Conservation (phyloP, 2,797 vertebrate species). For the Knipowitschia caucasica region DNA sequence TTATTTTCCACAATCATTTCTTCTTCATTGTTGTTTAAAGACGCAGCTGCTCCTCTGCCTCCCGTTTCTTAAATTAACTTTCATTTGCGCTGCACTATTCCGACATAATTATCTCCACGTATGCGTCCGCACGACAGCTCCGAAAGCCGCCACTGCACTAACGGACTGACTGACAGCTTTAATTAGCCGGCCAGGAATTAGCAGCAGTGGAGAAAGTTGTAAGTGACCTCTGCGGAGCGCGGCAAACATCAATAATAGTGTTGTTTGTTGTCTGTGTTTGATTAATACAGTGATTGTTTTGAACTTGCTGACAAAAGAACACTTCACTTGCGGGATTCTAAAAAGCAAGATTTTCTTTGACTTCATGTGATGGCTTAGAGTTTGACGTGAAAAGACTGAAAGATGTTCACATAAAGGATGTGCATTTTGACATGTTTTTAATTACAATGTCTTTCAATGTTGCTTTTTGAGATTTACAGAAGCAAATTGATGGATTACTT, state of each 20-base stretch:
- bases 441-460: no score
- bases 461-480: no score
- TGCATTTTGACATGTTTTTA: conserved; percentile 13
- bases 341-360: neutral
- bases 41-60: conserved; percentile 18
- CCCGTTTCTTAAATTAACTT: conserved; percentile 45
- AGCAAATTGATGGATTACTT: no score
- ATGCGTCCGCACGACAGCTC: conserved; percentile 31
- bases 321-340: neutral
- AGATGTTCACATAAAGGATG: conserved; percentile 7
- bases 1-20: neutral
- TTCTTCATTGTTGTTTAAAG: neutral
- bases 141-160: conserved; percentile 15
- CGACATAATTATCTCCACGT: conserved; percentile 50
- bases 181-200: conserved; percentile 47
- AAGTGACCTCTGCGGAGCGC: conserved; percentile 18
- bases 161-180: conserved; percentile 32
- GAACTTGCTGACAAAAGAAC: conserved; percentile 9
- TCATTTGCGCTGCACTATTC: conserved; percentile 32
- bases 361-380: no score
- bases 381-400: conserved; percentile 10
- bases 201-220: conserved; percentile 17
- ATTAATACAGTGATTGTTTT: conserved; percentile 3
- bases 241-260: conserved; percentile 15
- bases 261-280: neutral